Evolutionary conservation across 2,113 vertebrate genomes (phyloP).

Genomic region (Zosterops lateralis): DNA sequence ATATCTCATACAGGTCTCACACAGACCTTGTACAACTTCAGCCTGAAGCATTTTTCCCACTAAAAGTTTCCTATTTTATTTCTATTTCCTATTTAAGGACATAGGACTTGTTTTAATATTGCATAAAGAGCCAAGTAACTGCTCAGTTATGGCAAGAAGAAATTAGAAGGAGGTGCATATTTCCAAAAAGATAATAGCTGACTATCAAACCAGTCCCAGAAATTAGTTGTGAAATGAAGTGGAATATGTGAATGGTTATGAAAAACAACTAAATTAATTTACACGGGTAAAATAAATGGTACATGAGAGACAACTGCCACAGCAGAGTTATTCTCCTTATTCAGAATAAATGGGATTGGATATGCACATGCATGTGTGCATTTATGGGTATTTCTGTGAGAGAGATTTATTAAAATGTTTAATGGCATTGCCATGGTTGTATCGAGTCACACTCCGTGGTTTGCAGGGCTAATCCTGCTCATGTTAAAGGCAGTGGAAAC

Average conservation of each 20-base stretch:
- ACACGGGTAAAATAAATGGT: slow-evolving; percentile 13
- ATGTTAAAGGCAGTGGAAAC: neutral
- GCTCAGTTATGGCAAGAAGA: neutral
- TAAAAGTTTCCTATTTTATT: neutral
- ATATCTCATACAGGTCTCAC: neutral
- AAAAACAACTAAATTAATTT: slow-evolving; percentile 60
- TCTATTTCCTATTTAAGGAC: neutral
- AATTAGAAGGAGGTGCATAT: neutral
- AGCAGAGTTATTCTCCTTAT: slow-evolving; percentile 24
- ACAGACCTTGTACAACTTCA: neutral
- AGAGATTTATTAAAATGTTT: slow-evolving; percentile 43
- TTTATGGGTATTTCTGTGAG: slow-evolving; percentile 27
- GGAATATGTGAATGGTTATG: slow-evolving; percentile 22
- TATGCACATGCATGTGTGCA: slow-evolving; percentile 24
- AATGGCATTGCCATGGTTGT: neutral
- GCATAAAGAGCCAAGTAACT: neutral
- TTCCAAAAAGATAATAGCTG: slow-evolving; percentile 16
- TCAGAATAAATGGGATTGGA: slow-evolving; percentile 48
- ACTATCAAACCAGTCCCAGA: slow-evolving; percentile 10
- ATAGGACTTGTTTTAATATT: neutral
- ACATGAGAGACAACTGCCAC: slow-evolving; percentile 31
- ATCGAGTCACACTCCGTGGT: neutral
- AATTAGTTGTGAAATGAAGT: slow-evolving; percentile 58
- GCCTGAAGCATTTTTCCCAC: neutral
- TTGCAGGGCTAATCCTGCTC: slow-evolving; percentile 13